Evolutionary conservation across 2,113 vertebrate genomes (phyloP).

Genomic region (Pterocles burchelli): DNA sequence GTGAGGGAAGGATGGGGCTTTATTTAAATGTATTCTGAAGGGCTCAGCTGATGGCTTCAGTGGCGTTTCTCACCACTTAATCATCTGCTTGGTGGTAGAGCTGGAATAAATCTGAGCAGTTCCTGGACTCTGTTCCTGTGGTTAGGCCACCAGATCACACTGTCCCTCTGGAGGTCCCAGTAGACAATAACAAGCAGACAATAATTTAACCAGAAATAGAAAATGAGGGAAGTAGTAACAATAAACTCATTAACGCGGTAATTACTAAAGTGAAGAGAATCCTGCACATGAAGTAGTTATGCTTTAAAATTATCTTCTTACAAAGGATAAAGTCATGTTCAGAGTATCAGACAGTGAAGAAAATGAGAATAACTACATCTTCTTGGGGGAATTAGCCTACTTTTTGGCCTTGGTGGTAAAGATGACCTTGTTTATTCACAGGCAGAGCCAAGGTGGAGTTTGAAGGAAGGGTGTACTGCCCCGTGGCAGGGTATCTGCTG

Average conservation of each 20-base stretch:
- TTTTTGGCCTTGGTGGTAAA: constrained; percentile 56
- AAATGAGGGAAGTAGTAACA: constrained; percentile 56
- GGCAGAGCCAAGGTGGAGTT: background rate
- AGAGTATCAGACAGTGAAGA: background rate
- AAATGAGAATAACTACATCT: constrained; percentile 28
- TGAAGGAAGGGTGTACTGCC: background rate
- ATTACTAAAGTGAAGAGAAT: constrained; percentile 45
- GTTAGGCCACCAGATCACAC: constrained; percentile 32
- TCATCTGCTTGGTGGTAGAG: background rate
- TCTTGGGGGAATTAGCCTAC: constrained; percentile 55
- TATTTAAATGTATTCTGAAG: background rate
- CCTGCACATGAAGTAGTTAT: background rate
- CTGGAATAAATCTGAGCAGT: constrained; percentile 23
- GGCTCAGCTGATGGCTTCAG: background rate
- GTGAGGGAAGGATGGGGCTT: background rate
- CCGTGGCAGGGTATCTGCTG: background rate
- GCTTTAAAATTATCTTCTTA: constrained; percentile 25
- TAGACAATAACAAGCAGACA: constrained; percentile 62
- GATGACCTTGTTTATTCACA: constrained; percentile 51
- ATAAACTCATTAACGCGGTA: constrained; percentile 47
- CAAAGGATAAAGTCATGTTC: constrained; percentile 7
- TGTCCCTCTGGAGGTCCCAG: constrained; percentile 38
- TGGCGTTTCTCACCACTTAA: background rate
- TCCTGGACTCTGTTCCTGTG: constrained; percentile 47
- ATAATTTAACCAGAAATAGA: constrained; percentile 65